Conservation (phyloP, 2,888 invertebrate genomes). For the Cantharis nigra region DNA sequence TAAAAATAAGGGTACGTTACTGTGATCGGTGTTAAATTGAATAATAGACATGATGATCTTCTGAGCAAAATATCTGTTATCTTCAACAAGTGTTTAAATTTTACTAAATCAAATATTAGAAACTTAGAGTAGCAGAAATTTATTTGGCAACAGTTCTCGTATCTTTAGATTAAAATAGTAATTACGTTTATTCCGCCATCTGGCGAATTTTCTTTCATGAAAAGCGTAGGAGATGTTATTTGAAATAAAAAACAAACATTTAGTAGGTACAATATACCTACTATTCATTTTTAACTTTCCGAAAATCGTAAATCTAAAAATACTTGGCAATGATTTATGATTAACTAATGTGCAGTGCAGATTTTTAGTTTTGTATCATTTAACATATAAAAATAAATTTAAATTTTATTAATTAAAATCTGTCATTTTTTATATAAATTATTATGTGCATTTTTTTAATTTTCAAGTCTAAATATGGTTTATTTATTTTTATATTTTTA, state of each 20-base stretch:
- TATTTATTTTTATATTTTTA: neutral
- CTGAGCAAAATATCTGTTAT: neutral
- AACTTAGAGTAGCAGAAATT: neutral
- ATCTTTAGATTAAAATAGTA: slow-evolving; percentile 28
- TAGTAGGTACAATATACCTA: neutral
- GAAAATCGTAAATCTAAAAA: neutral
- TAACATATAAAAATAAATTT: neutral
- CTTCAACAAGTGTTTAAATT: neutral
- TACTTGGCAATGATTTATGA: neutral
- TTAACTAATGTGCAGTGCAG: neutral
- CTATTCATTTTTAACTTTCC: neutral
- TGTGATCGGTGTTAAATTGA: neutral
- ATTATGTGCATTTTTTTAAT: neutral
- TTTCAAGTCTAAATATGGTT: neutral
- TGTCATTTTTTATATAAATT: neutral
- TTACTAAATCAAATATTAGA: neutral
- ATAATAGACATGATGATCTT: neutral
- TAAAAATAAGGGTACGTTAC: neutral
- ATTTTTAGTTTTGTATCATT: neutral
- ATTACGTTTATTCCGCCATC: slow-evolving; percentile 21
- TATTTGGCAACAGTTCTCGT: neutral
- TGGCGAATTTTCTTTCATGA: slow-evolving; percentile 10
- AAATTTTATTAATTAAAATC: neutral
- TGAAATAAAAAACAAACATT: neutral
- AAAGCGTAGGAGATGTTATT: neutral